Percentiles rank a stretch among this genome's conserved stretches.
Conservation (phyloP, 2,113 vertebrate genomes). For the Cochlearius cochlearius region DNA sequence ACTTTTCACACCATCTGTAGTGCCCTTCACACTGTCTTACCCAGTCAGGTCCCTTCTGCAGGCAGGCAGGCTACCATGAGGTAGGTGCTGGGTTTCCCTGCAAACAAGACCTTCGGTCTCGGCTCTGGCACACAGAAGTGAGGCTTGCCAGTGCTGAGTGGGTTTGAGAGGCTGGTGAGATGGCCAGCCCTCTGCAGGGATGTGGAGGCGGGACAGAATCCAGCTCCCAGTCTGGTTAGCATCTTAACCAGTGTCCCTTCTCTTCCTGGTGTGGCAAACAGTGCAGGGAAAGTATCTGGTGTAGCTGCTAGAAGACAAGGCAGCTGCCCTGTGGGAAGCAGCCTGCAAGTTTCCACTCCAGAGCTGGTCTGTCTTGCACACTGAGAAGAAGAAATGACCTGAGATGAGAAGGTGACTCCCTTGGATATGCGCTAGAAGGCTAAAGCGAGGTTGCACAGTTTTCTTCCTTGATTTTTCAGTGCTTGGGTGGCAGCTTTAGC, state of each 20-base stretch:
- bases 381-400: not conserved
- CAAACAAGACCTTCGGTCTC: not conserved
- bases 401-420: not conserved
- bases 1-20: not conserved
- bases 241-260: not conserved
- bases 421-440: not conserved
- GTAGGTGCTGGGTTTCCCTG: not conserved
- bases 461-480: not conserved
- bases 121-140: not conserved
- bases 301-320: not conserved
- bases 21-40: not conserved
- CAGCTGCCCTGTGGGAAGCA: not conserved
- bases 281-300: not conserved
- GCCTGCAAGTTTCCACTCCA: not conserved
- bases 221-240: not conserved
- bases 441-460: not conserved
- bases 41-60: not conserved
- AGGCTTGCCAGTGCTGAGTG: not conserved
- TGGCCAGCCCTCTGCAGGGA: not conserved
- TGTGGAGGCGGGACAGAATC: not conserved
- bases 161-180: not conserved
- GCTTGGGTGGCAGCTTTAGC: not conserved
- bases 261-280: not conserved
- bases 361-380: not conserved
- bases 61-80: not conserved